Evolutionary conservation across 2,113 vertebrate genomes (phyloP), one percentile per base, ranked within the genome.

Genomic region (Phoxinus phoxinus): DNA sequence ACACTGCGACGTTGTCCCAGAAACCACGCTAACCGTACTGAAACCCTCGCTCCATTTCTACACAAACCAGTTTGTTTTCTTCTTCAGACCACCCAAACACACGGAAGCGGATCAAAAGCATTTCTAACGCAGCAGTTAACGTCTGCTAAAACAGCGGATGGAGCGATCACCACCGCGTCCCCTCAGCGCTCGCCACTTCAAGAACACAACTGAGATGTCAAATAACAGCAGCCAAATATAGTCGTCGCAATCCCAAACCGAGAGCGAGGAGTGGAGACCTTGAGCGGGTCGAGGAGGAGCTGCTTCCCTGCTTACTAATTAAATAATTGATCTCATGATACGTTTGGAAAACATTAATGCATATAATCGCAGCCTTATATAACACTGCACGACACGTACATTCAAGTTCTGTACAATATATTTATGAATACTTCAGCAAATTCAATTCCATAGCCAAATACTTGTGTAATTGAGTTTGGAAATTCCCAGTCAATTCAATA

Each of bases 81-180:
- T 84, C 80, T 85, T 4, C n/a, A 65, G 81, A 84, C 88, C 86
- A 89, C 86, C 84, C 86, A 89, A 86, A 87, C 88, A 73, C 81
- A 85, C 65, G 48, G n/a, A 25, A 84, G 69, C 30, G 44, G 78
- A 87, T 89, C 77, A 78, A 89, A 85, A 27, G 71, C 77, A 76
- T 83, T 73, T 63, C 21, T 25, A 37, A 59, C 58, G n/a, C 79
- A 9, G 59, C 61, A 21, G 27, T 41, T 72, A n/a, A 32, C 51
- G 67, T 65, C 41, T 73, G 30, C 15, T 51, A 85, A 75, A 82
- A 59, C 23, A 35, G 41, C 58, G n/a, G 83, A 73, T 23, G 7
- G 72, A n/a, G 41, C 27, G 63, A 83, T 79, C 65, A 56, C 80
- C n/a, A 63, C 79, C 75, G 72, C 25, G 81, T 37, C 82, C 65